A percentile compares a stretch with the other conserved stretches of the same genome.
Conservation (phyloP, 2,113 vertebrate species). For the Burhinus oedicnemus region DNA sequence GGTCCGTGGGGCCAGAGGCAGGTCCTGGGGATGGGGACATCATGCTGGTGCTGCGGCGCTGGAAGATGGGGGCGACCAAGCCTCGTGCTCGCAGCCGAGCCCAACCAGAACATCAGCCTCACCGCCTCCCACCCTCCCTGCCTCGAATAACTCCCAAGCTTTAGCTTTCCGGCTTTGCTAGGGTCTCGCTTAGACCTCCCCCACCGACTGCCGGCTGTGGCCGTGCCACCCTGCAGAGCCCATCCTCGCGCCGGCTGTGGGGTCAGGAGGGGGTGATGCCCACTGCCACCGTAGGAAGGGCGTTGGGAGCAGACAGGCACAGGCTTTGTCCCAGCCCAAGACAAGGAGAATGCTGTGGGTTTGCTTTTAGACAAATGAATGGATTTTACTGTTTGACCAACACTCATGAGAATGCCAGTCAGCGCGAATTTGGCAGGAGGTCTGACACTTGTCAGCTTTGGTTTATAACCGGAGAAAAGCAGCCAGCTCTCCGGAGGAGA, state of each 20-base stretch:
- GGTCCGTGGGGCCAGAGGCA: fast-evolving
- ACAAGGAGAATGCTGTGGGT: background rate
- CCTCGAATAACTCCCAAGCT: fast-evolving
- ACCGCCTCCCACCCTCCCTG: background rate
- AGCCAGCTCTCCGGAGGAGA: background rate
- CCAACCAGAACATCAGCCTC: background rate
- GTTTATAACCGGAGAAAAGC: background rate
- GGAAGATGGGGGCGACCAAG: background rate
- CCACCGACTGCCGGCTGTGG: fast-evolving
- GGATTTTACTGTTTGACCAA: conserved; percentile 21
- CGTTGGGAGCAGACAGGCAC: background rate
- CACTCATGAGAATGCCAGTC: background rate
- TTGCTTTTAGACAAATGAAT: background rate
- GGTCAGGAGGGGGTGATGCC: background rate
- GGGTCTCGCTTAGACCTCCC: background rate
- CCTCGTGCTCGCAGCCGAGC: fast-evolving
- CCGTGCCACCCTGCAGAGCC: background rate
- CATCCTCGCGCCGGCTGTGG: fast-evolving
- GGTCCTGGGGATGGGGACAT: background rate
- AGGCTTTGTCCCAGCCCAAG: background rate
- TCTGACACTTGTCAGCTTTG: conserved; percentile 3
- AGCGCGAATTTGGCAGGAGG: background rate
- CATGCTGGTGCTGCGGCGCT: fast-evolving
- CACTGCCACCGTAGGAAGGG: background rate
- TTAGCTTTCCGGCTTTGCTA: background rate